A percentile compares a stretch with the other conserved stretches of the same genome.
phyloP scores from a whole-genome alignment of 2,888 invertebrate genomes.

The Oscheius onirici region DNA sequence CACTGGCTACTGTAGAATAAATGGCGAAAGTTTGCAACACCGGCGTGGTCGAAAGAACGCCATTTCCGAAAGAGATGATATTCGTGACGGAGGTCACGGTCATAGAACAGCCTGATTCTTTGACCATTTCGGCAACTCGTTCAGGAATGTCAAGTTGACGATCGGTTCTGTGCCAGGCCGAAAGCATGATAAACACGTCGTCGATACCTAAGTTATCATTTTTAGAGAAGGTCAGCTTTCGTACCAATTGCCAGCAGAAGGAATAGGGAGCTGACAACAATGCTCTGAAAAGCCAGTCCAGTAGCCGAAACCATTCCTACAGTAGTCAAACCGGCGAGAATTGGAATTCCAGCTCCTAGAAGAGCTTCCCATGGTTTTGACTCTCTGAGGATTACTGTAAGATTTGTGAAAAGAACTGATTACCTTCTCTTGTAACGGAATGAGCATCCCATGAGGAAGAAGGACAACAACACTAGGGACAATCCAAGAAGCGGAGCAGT shows the following conservation, averaged over 20 bases:
- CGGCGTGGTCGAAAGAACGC: conserved; percentile 59
- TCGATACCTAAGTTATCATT: conserved; percentile 45
- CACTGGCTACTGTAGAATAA: conserved; percentile 58
- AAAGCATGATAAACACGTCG: conserved; percentile 60
- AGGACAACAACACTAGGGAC: conserved; percentile 41
- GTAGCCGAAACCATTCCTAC: conserved; percentile 57
- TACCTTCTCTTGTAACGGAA: conserved; percentile 43
- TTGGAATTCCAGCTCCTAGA: conserved; percentile 56
- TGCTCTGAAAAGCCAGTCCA: conserved; percentile 59
- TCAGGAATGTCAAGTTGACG: conserved; percentile 39
- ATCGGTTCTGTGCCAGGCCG: conserved; percentile 59
- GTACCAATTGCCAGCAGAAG: conserved; percentile 56
- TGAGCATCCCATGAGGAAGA: conserved; percentile 55
- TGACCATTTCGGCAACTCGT: conserved; percentile 45
- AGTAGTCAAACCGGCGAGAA: conserved; percentile 54
- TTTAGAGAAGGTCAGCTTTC: neutral
- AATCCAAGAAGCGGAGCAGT: conserved; percentile 54
- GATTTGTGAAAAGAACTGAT: neutral
- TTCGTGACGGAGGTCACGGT: conserved; percentile 62
- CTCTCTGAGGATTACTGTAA: conserved; percentile 36
- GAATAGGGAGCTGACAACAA: conserved; percentile 58
- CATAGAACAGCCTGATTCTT: conserved; percentile 61
- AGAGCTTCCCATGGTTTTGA: conserved; percentile 58
- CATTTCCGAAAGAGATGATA: conserved; percentile 62
- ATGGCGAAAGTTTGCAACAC: conserved; percentile 60